phyloP scores from a whole-genome alignment of 2,113 vertebrate species.

The Lagenorhynchus albirostris region DNA sequence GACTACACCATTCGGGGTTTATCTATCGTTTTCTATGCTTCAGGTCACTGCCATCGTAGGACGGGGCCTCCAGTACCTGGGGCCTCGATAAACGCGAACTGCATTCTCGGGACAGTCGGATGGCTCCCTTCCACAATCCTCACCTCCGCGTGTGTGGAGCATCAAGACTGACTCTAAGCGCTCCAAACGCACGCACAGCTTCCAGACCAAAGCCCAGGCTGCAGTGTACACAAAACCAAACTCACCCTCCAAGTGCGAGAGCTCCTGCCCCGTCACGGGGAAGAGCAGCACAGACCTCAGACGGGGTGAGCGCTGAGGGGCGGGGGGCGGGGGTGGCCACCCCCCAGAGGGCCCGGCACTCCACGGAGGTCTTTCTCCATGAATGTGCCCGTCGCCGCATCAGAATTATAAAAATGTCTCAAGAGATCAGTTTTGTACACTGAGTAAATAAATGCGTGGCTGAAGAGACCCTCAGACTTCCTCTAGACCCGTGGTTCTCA shows the following conservation, averaged over 20 bases:
- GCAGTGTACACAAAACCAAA: neutral
- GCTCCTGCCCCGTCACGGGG: neutral
- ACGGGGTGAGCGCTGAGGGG: fast-evolving
- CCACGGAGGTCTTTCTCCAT: neutral
- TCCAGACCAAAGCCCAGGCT: neutral
- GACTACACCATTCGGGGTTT: neutral
- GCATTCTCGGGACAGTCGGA: neutral
- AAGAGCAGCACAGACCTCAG: neutral
- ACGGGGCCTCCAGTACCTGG: neutral
- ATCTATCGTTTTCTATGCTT: neutral
- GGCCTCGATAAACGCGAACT: neutral
- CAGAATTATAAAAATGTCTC: neutral
- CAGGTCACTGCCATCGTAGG: neutral
- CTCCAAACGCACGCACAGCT: neutral
- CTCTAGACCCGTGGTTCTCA: neutral
- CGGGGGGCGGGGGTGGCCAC: fast-evolving
- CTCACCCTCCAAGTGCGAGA: neutral
- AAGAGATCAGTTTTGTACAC: neutral
- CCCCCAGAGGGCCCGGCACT: neutral
- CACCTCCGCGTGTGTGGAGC: neutral
- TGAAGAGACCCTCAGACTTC: neutral
- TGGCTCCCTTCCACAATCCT: constrained; percentile 26
- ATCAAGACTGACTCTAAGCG: neutral
- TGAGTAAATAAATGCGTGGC: neutral
- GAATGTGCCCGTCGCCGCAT: neutral